phyloP scores from a whole-genome alignment of 2,888 invertebrate species.

The Thysanoteuthis rhombus region DNA sequence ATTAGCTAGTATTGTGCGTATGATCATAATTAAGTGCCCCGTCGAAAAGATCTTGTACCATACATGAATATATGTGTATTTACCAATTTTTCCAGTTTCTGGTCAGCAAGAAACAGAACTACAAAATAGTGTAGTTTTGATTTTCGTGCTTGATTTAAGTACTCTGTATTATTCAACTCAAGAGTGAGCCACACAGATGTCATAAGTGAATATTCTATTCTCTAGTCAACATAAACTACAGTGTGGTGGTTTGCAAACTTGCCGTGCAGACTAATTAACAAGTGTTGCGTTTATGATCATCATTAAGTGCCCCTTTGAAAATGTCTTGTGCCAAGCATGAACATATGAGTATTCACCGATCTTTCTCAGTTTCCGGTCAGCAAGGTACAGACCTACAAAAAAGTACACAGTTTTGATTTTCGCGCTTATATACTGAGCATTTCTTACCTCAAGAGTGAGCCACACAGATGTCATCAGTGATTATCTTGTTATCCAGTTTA shows the following conservation, averaged over 20 bases:
- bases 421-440: background rate
- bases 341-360: conserved; percentile 57
- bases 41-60: no score
- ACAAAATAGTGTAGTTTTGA: background rate
- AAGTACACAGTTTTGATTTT: background rate
- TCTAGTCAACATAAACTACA: background rate
- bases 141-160: background rate
- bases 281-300: no score
- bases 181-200: background rate
- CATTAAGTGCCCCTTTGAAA: no score
- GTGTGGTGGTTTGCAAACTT: background rate
- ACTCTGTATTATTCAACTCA: background rate
- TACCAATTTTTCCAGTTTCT: conserved; percentile 60
- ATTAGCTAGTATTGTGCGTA: no score
- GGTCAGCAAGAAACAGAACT: conserved; percentile 67
- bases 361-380: conserved; percentile 64
- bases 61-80: no score
- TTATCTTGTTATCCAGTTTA: background rate
- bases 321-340: no score
- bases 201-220: background rate
- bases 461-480: background rate
- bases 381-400: conserved; percentile 62
- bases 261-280: no score
- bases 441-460: background rate
- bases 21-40: no score